These are phyloP conservation scores for Drosophila burlai DNA, from an alignment of 1,140 invertebrate genomes.

Conservation along the genomic window DNA sequence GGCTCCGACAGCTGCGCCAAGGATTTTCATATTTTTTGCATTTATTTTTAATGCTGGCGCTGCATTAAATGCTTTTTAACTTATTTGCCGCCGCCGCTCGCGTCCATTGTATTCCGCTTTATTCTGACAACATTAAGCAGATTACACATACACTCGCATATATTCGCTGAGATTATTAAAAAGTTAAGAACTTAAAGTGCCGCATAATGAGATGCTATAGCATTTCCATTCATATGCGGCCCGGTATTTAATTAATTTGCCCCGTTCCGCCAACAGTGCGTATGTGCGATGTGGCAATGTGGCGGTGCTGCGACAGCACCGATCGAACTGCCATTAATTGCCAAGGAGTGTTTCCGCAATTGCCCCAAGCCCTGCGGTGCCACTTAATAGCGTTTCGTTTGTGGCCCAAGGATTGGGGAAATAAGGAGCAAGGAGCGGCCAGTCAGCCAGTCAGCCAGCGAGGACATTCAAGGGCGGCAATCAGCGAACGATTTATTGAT, in stretches of 20 bases:
- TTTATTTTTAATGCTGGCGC: constrained; percentile 64
- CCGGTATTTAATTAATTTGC: constrained; percentile 70
- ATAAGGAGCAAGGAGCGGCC: constrained; percentile 30
- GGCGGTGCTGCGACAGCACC: constrained; percentile 17
- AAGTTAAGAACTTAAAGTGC: constrained; percentile 80
- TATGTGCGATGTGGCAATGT: constrained; percentile 37
- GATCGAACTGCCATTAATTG: constrained; percentile 69
- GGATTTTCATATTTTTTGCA: constrained; percentile 56
- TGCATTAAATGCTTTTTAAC: constrained; percentile 66
- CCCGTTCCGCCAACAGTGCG: constrained; percentile 25
- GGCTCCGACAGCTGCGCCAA: constrained; percentile 29
- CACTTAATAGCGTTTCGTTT: constrained; percentile 71
- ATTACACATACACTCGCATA: constrained; percentile 46
- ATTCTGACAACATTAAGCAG: constrained; percentile 59
- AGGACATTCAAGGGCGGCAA: constrained; percentile 50
- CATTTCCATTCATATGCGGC: constrained; percentile 70
- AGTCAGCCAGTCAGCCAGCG: neutral
- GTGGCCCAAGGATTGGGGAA: constrained; percentile 36
- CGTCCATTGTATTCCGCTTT: constrained; percentile 36
- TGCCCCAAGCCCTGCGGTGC: constrained; percentile 56
- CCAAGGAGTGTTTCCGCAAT: constrained; percentile 48
- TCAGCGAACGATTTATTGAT: constrained; percentile 69
- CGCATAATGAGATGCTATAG: constrained; percentile 71
- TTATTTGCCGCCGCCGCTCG: constrained; percentile 43
- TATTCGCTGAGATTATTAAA: constrained; percentile 61